Evolutionary conservation across 2,797 vertebrate species (phyloP).

Genomic region (Cossypha dichroa): DNA sequence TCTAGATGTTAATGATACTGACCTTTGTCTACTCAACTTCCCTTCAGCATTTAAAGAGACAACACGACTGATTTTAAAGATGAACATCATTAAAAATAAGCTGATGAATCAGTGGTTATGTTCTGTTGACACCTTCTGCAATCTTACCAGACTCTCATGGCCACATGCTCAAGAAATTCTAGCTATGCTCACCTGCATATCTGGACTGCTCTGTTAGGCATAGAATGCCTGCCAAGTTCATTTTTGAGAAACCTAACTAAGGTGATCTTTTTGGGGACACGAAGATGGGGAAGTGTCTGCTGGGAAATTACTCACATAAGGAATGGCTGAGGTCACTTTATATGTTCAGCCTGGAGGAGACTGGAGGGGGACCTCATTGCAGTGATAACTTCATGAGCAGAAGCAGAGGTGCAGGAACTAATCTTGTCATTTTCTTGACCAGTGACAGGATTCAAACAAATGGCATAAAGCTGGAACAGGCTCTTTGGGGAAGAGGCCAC

Average conservation of each 20-base stretch:
- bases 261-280: neutral
- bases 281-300: neutral
- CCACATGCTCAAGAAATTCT: neutral
- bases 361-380: neutral
- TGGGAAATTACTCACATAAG: neutral
- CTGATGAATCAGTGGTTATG: neutral
- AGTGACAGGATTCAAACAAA: neutral
- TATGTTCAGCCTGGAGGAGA: neutral
- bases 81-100: neutral
- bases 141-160: neutral
- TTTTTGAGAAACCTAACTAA: neutral
- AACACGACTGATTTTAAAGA: neutral
- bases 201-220: neutral
- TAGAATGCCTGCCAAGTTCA: neutral
- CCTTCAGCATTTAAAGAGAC: neutral
- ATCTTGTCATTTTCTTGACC: neutral
- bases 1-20: neutral
- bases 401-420: neutral
- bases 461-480: neutral
- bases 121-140: neutral
- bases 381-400: neutral
- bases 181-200: neutral
- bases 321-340: neutral
- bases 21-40: neutral
- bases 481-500: neutral